Evolutionary conservation across 2,113 vertebrate species (phyloP).

Genomic region (Thalassarche chlororhynchos): DNA sequence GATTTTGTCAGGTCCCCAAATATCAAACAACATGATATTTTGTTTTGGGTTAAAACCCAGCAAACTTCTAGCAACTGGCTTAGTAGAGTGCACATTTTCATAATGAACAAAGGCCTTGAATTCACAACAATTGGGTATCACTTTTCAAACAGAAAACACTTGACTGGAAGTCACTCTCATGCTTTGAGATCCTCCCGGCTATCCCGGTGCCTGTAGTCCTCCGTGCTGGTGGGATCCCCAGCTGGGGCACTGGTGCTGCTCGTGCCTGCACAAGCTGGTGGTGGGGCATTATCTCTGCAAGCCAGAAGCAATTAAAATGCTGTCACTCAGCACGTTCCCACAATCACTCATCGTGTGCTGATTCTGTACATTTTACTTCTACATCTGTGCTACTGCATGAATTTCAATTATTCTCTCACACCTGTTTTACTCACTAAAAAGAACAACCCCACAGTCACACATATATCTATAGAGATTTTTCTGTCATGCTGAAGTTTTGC

Average conservation of each 20-base stretch:
- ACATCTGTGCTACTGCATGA: background rate
- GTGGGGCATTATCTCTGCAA: background rate
- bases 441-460: background rate
- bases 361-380: background rate
- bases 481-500: background rate
- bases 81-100: background rate
- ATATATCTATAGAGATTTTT: rapidly evolving
- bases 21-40: background rate
- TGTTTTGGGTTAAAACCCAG: background rate
- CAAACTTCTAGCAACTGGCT: background rate
- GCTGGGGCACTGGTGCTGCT: background rate
- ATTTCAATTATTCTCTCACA: background rate
- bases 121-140: background rate
- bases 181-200: background rate
- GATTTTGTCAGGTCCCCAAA: background rate
- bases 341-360: background rate
- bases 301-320: background rate
- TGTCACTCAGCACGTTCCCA: background rate
- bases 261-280: background rate
- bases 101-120: background rate
- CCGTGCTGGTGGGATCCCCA: background rate
- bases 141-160: background rate
- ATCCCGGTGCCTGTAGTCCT: background rate
- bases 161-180: background rate
- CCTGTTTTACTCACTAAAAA: background rate